A percentile compares a stretch with the other conserved stretches of the same genome.
phyloP scores from a whole-genome alignment of 1,140 invertebrate species.

The Heliconius hermathena region DNA sequence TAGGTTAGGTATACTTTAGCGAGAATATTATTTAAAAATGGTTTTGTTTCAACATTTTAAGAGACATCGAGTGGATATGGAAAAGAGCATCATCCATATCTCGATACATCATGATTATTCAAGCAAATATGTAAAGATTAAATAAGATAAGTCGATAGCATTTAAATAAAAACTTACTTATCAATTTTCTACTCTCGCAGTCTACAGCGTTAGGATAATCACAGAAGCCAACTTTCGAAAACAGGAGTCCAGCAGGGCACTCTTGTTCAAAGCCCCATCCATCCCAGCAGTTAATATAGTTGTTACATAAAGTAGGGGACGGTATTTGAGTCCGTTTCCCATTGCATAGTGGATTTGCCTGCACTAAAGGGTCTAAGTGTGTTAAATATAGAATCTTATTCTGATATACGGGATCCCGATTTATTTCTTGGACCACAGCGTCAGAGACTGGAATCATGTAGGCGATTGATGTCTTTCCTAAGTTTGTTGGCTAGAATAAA shows the following conservation, averaged over 20 bases:
- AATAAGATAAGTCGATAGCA: not conserved
- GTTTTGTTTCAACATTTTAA: no score
- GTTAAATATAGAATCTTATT: constrained; percentile 60
- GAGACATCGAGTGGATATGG: no score
- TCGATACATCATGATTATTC: no score
- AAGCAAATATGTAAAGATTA: not conserved
- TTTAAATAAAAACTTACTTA: constrained; percentile 53
- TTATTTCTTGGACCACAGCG: constrained; percentile 62
- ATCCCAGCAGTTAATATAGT: constrained; percentile 88
- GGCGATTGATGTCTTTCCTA: constrained; percentile 48
- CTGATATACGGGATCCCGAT: constrained; percentile 63
- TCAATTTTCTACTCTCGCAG: constrained; percentile 81
- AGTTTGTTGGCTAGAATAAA: constrained; percentile 49
- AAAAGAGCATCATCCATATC: no score
- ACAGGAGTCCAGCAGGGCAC: constrained; percentile 84
- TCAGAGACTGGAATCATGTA: constrained; percentile 73
- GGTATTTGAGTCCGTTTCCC: constrained; percentile 83
- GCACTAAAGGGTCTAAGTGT: constrained; percentile 52
- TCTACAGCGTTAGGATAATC: constrained; percentile 85
- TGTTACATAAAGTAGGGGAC: constrained; percentile 83
- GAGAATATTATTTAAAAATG: no score
- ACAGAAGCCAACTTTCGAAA: constrained; percentile 84
- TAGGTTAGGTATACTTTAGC: no score
- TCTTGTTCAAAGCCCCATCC: constrained; percentile 84
- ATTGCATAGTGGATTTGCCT: constrained; percentile 57